These are phyloP conservation scores for Nephrotoma flavescens DNA, from an alignment of 2,888 invertebrate species.

Conservation along the genomic window DNA sequence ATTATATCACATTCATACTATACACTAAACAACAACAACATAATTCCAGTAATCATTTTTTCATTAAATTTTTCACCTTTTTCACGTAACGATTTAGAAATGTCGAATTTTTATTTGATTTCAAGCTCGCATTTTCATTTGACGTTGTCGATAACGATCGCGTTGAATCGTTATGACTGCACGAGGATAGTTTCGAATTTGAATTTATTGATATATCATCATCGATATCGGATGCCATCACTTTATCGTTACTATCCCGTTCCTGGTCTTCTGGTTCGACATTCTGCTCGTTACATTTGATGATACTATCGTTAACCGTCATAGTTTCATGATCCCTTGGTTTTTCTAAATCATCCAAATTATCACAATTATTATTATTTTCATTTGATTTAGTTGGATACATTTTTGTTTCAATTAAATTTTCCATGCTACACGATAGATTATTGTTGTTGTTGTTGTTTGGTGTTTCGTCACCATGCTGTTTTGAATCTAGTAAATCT, in stretches of 20 bases:
- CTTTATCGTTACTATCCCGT: background rate
- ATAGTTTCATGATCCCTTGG: conserved; percentile 9
- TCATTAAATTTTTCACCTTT: conserved; percentile 64
- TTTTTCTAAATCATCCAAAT: conserved; percentile 4
- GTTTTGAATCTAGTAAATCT: conserved; percentile 37
- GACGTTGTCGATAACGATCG: conserved; percentile 12
- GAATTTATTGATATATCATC: conserved; percentile 2
- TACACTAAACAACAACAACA: background rate
- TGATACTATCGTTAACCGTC: conserved; percentile 7
- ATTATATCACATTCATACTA: background rate
- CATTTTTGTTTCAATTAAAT: conserved; percentile 6
- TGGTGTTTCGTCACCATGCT: conserved; percentile 19
- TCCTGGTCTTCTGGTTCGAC: background rate
- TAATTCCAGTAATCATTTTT: conserved; percentile 24
- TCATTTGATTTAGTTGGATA: conserved; percentile 10
- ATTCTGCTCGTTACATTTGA: background rate
- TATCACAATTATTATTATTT: conserved; percentile 6
- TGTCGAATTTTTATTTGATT: conserved; percentile 56
- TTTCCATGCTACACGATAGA: conserved; percentile 26
- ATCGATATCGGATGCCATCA: background rate
- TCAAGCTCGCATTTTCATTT: conserved; percentile 23
- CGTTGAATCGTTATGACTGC: background rate
- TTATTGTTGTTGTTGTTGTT: conserved; percentile 27
- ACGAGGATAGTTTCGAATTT: background rate
- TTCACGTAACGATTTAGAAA: conserved; percentile 76